Base-by-base conservation (phyloP, 2,797 vertebrate genomes). In the Psittacula derbiana region DNA sequence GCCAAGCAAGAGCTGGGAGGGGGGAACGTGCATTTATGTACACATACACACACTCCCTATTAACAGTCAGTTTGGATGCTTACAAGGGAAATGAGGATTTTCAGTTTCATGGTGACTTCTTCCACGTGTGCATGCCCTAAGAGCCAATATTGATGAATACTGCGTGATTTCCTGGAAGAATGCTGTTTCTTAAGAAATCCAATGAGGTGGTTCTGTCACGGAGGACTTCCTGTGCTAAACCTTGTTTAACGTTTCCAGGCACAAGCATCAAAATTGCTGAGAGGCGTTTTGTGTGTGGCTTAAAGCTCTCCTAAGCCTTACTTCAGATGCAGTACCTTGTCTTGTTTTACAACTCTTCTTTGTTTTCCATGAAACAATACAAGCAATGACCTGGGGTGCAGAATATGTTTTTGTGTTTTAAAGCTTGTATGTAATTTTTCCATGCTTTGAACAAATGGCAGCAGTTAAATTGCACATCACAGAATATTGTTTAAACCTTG, bases 81-180 rank as follows among this genome's bases (percentile, higher is more conserved):
- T 43, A 13, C 44, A 76, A 49, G 38, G 40, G 55, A 70, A 57
- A 65, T 14, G 49, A 74, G 64, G 38, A 55, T 80, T 87, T 80
- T 61, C 44, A n/a, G 0, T 96, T 80, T 82, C 67, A 58, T 31
- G 44, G 25, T 5, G 60, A 6, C 40, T 70, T 57, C 33, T 65
- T 70, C 81, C 50, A 17, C 2, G 10, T 31, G 53, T 41, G 31
- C 53, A 13, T 11, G 6, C 20, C 73, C 14, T 66, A 18, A 75
- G 64, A 93, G 44, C 70, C 44, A 30, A 43, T 78, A 91, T 16
- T 65, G 79, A 78, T 86, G 78, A 8, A 4, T 30, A 66, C 82
- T 84, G 74, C 19, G 80, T 55, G 10, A 67, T 92, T 95, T 86
- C 86, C 86, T 92, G 73, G 80, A 95, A 86, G 71, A 91, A 71